Conservation (phyloP, 2,888 invertebrate species). For the Atethmia centrago region DNA sequence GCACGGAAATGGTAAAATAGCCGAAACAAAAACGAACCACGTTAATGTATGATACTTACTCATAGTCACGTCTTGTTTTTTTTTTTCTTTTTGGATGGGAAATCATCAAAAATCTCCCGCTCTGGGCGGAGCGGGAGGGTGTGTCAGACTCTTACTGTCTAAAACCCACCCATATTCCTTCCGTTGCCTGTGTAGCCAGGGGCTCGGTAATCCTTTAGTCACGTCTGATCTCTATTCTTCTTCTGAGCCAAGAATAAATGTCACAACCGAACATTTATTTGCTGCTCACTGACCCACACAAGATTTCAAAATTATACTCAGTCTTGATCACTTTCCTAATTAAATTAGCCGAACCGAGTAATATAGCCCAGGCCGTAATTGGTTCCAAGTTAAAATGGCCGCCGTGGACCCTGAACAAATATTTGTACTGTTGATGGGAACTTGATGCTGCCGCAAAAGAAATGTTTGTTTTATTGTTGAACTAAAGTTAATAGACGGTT, state of each 20-base stretch:
- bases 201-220: too few species aligned
- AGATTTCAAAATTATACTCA: constrained; percentile 53
- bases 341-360: constrained; percentile 66
- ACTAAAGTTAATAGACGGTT: constrained; percentile 42
- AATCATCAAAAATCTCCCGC: too few species aligned
- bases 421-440: constrained; percentile 77
- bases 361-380: constrained; percentile 63
- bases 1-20: too few species aligned
- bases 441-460: constrained; percentile 72
- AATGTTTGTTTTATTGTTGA: constrained; percentile 62
- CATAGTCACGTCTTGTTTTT: too few species aligned
- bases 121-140: too few species aligned
- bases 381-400: constrained; percentile 66
- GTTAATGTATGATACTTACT: too few species aligned
- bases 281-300: constrained; percentile 32
- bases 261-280: background rate
- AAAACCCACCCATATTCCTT: too few species aligned
- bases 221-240: background rate
- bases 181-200: too few species aligned
- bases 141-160: too few species aligned
- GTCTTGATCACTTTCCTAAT: constrained; percentile 66
- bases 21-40: too few species aligned
- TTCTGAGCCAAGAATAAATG: background rate
- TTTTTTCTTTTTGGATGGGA: too few species aligned
- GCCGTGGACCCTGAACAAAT: constrained; percentile 70